Evolutionary conservation across 2,113 vertebrate genomes (phyloP), one percentile per base, ranked within the genome.

Genomic region (Xiphorhynchus elegans): DNA sequence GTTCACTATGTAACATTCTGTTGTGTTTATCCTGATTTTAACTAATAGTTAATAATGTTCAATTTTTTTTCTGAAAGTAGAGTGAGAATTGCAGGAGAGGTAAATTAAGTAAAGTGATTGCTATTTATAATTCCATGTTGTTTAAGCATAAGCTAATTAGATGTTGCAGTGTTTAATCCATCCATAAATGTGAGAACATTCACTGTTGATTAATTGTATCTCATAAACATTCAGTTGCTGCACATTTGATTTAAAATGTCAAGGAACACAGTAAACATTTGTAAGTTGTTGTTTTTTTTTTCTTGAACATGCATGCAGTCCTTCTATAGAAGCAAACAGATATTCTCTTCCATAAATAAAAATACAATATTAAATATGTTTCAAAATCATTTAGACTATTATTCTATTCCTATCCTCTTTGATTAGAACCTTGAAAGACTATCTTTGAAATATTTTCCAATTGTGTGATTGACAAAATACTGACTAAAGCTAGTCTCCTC

Each of bases 41-140:
- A 53, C 39, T 46, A 84, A 68, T n/a, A 35, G 1, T 33, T 89
- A 50, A 60, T 49, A 67, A 42, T 68, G 19, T 46, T 69, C 4
- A 6, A 0, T 56, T 82, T 82, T 46, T 84, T 81, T 63, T 42
- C 55, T 66, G n/a, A 60, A 84, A 63, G 15, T 56, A 85, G 44
- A 82, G 56, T 79, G 70, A 82, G 87, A 75, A 68, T 53, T 53
- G 13, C 50, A 66, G 39, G 29, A 82, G 29, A 86, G 5, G 21
- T 56, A 87, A 92, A 84, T 87, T 84, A 89, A 84, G 58, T 90
- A 82, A 84, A 0, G 0, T 82, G 44, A 87, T 58, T 92, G 21
- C 46, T 87, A 60, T 89, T 95, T 89, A 78, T 84, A 82, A 94
- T 81, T 92, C 91, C 13, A 39, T 55, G 60, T 94, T 93, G 55